These are phyloP conservation scores for Indri indri DNA, from an alignment of 2,113 vertebrate species.

Conservation along the genomic window DNA sequence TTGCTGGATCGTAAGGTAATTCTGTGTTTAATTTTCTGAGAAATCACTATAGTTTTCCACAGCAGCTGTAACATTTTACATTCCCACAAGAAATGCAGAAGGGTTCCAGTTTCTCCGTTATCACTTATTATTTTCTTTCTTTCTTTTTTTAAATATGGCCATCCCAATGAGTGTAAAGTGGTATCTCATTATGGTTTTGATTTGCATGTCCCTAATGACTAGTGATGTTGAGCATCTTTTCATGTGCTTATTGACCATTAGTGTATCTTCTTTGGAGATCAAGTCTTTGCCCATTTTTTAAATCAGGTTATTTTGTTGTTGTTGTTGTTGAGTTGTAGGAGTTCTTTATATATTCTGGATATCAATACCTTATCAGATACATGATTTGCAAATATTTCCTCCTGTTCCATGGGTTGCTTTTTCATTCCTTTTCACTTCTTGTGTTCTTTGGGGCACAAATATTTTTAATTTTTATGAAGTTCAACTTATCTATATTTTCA, in stretches of 20 bases:
- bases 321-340: neutral
- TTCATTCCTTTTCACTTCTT: neutral
- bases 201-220: neutral
- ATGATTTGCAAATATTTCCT: neutral
- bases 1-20: neutral
- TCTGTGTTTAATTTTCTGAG: neutral
- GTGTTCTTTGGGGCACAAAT: neutral
- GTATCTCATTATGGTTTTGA: neutral
- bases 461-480: constrained; percentile 23
- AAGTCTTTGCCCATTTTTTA: neutral
- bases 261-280: neutral
- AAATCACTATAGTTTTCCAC: neutral
- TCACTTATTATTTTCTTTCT: neutral
- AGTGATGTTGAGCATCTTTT: neutral
- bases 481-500: neutral
- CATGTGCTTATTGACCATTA: neutral
- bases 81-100: neutral
- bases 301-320: neutral
- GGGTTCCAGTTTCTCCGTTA: neutral
- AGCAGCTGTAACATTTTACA: neutral
- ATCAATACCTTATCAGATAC: neutral
- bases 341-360: neutral
- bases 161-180: neutral
- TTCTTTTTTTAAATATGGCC: neutral
- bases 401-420: neutral